Evolutionary conservation across 2,888 invertebrate genomes (phyloP), one percentile per base, ranked within the genome.

Genomic region (Chorisops tibialis): DNA sequence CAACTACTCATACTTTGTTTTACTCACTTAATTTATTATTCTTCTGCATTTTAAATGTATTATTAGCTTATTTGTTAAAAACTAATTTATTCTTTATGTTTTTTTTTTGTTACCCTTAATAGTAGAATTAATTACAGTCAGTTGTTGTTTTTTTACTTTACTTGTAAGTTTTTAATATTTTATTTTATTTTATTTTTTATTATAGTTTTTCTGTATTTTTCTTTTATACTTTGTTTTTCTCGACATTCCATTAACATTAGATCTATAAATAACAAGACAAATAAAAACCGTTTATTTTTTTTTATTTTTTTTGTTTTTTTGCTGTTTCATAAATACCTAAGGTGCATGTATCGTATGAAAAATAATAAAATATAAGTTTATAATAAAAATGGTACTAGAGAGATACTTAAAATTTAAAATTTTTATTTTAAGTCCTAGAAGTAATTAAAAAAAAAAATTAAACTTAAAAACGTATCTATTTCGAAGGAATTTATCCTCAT

Each of bases 91-190:
- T 37, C 19, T 51, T 51, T 54, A 54, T 11, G 38, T 21, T 19
- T 54, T 11, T 54, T 14, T 45, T 22, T 12, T 2, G 21, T 22
- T 47, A 30, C 30, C 52, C 56, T 45, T 56, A 56, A 21, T 45
- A 45, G 19, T 45, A 16, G 43, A 56, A 56, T 35, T 56, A 56
- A 56, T 56, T 56, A 56, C 56, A 56, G 56, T 56, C 56, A 43
- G 43, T 54, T 54, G 52, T 45, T 50, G 16, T 35, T 43, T 56
- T 56, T 16, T 41, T 39, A 14, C 14, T n/a, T 21, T 54, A 21
- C 22, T 4, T 41, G 11, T 39, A 41, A 41, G 11, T 39, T 39
- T 22, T 43, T 24, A 11, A 21, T 21, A 4, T 47, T 47, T 47
- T 21, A 45, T 47, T 47, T 47, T 47, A 22, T 47, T 5, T n/a